Evolutionary conservation across 2,888 invertebrate species (phyloP), one percentile per base, ranked within the genome.

Genomic region (Xestoiulus laeticollis): DNA sequence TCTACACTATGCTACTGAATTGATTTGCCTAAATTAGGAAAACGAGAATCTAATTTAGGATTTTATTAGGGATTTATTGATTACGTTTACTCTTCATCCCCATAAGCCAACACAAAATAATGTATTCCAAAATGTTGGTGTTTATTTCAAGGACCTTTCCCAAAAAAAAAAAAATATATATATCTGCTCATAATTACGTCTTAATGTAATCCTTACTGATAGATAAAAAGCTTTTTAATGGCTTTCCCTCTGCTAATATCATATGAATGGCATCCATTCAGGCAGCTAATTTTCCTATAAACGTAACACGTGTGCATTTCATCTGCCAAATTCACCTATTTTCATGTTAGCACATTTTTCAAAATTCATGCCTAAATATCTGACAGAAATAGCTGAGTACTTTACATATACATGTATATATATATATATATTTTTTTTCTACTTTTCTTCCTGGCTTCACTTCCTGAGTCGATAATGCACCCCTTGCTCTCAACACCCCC

Each of bases 181-280:
- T n/a, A n/a, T n/a, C 48, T 48, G 48, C 26, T 26, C 68, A 68
- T 68, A 68, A 68, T 68, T 68, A 68, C 26, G 14, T 68, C 68
- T 26, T 26, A 26, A 59, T 68, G 26, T 26, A 68, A 68, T 68
- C 68, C 68, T 68, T 26, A 68, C 68, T 68, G 68, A 68, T 68
- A n/a, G 68, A 68, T 68, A 68, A 68, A 59, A 68, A 68, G 68
- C 68, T 68, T 68, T 68, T 68, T 68, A 68, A 68, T 68, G 68
- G 68, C 6, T 68, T 68, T 68, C 12, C 10, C 59, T 68, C 6
- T n/a, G 59, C 59, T 59, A 19, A n/a, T 59, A 59, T 59, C 59
- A 19, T 5, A 59, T 59, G 59, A 59, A 59, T 59, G 22, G n/a
- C 59, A 59, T 59, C 59, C 59, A n/a, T 59, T 59, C n/a, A 6